phyloP scores from a whole-genome alignment of 2,888 invertebrate species.

The Chalcis sispes region DNA sequence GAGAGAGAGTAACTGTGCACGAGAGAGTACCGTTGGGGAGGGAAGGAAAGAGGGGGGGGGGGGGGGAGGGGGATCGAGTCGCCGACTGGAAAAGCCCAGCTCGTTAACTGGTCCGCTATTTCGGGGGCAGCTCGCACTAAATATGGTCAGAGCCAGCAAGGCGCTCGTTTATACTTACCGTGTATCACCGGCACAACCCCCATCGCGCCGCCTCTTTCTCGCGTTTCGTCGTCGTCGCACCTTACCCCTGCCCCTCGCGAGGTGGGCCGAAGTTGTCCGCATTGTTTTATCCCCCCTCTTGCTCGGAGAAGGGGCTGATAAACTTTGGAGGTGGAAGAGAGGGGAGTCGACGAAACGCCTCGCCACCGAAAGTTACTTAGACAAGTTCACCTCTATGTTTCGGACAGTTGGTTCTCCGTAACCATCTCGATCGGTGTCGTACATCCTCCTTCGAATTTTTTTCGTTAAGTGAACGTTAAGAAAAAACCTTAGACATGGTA shows the following conservation, averaged over 20 bases:
- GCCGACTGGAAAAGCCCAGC: too few relatives aligned
- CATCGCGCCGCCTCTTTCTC: background rate
- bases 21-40: too few relatives aligned
- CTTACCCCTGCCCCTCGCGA: background rate
- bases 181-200: background rate
- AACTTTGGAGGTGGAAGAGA: background rate
- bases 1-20: too few relatives aligned
- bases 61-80: too few relatives aligned
- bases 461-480: conserved; percentile 53
- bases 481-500: conserved; percentile 51
- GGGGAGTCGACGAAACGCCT: too few relatives aligned
- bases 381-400: conserved; percentile 73
- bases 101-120: conserved; percentile 71
- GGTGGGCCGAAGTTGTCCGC: too few relatives aligned
- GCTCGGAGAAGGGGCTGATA: conserved; percentile 46
- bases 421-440: conserved; percentile 71
- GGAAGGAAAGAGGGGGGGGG: too few relatives aligned
- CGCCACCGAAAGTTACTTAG: conserved; percentile 72
- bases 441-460: conserved; percentile 53
- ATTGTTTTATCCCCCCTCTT: background rate
- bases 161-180: conserved; percentile 69
- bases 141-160: conserved; percentile 72
- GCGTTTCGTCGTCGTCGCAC: background rate
- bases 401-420: conserved; percentile 75
- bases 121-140: conserved; percentile 74